Percentiles rank a stretch among this genome's conserved stretches.
phyloP scores from a whole-genome alignment of 2,888 invertebrate species.

The Erpobdella octoculata region DNA sequence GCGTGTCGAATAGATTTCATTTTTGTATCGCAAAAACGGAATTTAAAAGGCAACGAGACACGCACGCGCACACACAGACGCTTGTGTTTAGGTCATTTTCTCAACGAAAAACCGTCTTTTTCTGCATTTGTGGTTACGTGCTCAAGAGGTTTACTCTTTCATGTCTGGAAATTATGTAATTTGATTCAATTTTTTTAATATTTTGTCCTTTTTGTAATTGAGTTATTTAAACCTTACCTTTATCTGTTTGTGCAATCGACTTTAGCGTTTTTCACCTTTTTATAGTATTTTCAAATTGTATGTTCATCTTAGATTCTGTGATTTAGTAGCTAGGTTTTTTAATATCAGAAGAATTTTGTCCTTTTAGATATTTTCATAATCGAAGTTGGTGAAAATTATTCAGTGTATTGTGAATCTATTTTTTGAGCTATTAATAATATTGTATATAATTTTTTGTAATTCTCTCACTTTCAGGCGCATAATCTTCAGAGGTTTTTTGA shows the following conservation, averaged over 20 bases:
- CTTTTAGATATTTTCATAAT: constrained; percentile 28
- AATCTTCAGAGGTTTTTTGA: constrained; percentile 7
- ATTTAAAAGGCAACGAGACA: too few relatives aligned
- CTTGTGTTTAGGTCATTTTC: background rate
- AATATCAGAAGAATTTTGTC: constrained; percentile 26
- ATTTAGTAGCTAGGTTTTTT: constrained; percentile 27
- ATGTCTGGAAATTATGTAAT: background rate
- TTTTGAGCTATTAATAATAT: constrained; percentile 16
- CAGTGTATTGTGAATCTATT: constrained; percentile 27
- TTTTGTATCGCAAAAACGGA: too few relatives aligned
- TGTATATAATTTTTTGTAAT: constrained; percentile 22
- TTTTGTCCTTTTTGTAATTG: too few relatives aligned
- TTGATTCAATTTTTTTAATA: background rate
- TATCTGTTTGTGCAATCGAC: constrained; percentile 6
- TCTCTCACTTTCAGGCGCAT: constrained; percentile 12
- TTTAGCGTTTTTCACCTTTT: constrained; percentile 26
- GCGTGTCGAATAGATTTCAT: background rate
- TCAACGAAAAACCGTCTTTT: background rate
- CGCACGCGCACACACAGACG: too few relatives aligned
- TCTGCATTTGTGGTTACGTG: background rate
- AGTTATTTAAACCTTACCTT: constrained; percentile 2
- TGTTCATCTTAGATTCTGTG: constrained; percentile 29
- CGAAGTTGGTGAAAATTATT: constrained; percentile 20
- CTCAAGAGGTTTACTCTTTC: constrained; percentile 2
- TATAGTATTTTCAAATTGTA: constrained; percentile 27